Evolutionary conservation across 2,888 invertebrate genomes (phyloP).

Genomic region (Erebia epiphron): DNA sequence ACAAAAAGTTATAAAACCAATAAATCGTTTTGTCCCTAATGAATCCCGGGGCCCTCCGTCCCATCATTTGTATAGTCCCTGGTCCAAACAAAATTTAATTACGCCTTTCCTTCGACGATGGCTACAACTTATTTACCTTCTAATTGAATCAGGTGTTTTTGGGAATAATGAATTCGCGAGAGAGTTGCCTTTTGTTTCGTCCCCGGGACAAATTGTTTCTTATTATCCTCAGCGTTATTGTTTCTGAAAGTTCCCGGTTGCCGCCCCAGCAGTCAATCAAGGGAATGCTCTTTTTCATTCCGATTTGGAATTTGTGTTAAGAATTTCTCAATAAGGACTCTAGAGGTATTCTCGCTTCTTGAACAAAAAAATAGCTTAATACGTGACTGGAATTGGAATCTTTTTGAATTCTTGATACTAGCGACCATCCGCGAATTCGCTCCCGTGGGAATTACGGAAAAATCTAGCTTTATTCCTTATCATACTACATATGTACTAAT

Average conservation of each 20-base stretch:
- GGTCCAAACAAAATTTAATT: conserved; percentile 46
- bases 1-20: conserved; percentile 26
- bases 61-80: conserved; percentile 37
- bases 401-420: background rate
- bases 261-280: conserved; percentile 29
- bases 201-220: conserved; percentile 39
- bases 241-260: conserved; percentile 32
- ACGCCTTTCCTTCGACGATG: conserved; percentile 38
- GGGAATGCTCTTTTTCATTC: conserved; percentile 17
- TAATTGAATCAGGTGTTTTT: conserved; percentile 51
- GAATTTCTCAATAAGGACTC: conserved; percentile 7
- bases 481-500: no score
- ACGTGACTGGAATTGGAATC: conserved; percentile 4
- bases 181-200: conserved; percentile 29
- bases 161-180: conserved; percentile 44
- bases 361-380: background rate
- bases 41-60: conserved; percentile 27
- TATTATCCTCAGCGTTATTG: conserved; percentile 34
- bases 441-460: no score
- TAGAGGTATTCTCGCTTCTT: background rate
- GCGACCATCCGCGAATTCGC: no score
- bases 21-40: conserved; percentile 34
- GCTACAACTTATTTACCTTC: conserved; percentile 43
- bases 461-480: no score
- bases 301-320: conserved; percentile 11